Evolutionary conservation across 92 coral and sea anemone genomes (phyloP), one percentile per base, ranked within the genome.

Genomic region (Actinernus sp.): DNA sequence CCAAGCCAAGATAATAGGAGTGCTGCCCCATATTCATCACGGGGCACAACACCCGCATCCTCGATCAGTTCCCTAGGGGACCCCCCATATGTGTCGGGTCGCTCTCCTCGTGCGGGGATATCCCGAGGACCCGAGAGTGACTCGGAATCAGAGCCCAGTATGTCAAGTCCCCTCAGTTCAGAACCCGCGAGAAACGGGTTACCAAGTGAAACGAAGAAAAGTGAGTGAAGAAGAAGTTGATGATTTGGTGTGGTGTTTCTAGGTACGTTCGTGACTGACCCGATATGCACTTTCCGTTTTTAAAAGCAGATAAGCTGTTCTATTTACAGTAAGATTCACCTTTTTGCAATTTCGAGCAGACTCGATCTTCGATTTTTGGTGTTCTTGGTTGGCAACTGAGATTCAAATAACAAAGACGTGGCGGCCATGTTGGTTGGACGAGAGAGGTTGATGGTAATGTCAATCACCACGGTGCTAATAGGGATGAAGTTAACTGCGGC

Each of bases 41-140:
- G 78, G 5, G 92, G 97, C 10, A 85, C 97, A 68, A 83, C 98
- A 22, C 95, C 98, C 24, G 81, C 87, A 19, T 91, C 98, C 14
- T 94, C 98, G 10, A 50, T 87, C 33, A 85, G 95, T 21, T 94
- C 97, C 63, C 62, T 87, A 1, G 97, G 93, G 54, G 91, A 88
- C 43, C 79, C 84, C 7, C 91, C 78, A 25, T 79, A 79, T 38
- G 60, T 82, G 8, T 49, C 91, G 13, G 76, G 71, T 51, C 89
- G 88, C 52, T 65, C 85, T 10, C 43, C 73, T 1, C 73, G 88
- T 16, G 55, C 74, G 25, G 65, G 63, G 16, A 81, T 76, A 63
- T 51, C 73, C 44, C 96, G 86, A 4, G 78, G 86, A 2, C 60
- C 65, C 43, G 96, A 85, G 34, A 89, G 86, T 21, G 82, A 80